Conservation (phyloP, 92 coral and sea anemone species). For the Zoanthus sociatus region DNA sequence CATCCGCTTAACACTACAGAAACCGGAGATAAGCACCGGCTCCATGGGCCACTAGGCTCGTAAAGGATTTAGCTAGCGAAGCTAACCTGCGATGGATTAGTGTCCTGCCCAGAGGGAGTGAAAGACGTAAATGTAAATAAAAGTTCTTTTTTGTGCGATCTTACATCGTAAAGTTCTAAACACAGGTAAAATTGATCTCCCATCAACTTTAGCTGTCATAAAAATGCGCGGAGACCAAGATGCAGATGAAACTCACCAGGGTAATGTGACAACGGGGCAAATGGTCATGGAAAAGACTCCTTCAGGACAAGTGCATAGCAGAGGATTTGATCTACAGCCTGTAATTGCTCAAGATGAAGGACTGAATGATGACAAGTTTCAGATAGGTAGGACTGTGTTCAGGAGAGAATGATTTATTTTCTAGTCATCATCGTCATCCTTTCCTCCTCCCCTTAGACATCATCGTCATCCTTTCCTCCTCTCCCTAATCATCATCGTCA, state of each 20-base stretch:
- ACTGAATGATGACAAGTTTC: not conserved
- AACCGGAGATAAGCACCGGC: too few species aligned
- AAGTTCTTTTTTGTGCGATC: not conserved
- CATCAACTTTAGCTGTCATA: slow-evolving; percentile 22
- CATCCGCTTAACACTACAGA: too few species aligned
- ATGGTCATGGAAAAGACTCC: slow-evolving; percentile 74
- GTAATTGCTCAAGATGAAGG: slow-evolving; percentile 68
- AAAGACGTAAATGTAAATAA: not conserved
- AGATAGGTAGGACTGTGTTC: not conserved
- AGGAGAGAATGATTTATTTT: not conserved
- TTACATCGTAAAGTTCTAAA: not conserved
- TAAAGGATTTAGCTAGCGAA: too few species aligned
- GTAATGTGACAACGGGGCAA: slow-evolving; percentile 47
- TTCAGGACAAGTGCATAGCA: slow-evolving; percentile 71
- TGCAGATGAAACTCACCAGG: slow-evolving; percentile 32
- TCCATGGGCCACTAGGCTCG: too few species aligned
- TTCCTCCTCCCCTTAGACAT: not conserved
- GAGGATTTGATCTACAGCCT: slow-evolving; percentile 85
- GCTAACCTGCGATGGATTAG: too few species aligned
- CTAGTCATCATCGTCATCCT: not conserved
- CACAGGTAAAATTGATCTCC: slow-evolving; percentile 22
- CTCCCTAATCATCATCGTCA: not conserved
- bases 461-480: too few species aligned
- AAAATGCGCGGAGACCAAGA: slow-evolving; percentile 14
- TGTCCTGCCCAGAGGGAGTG: too few species aligned